Evolutionary conservation across 2,797 vertebrate genomes (phyloP), one percentile per base, ranked within the genome.

Genomic region (Pampus argenteus): DNA sequence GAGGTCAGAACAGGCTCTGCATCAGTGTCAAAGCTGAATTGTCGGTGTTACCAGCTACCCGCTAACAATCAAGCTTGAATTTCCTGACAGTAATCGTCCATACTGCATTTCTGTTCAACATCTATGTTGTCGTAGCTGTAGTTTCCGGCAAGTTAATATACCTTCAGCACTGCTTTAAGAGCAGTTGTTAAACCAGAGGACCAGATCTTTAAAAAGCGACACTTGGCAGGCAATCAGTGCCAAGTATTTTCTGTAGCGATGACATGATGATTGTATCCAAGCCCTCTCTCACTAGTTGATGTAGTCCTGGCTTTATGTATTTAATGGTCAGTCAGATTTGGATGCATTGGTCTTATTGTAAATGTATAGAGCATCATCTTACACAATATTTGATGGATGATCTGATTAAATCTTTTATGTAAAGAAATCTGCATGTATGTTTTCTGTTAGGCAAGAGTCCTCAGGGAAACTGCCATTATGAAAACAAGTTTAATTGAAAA

Each of bases 401-500:
- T 61, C 18, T n/a, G 5, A 55, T 69, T 13, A 59, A 36, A 60
- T 29, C 11, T 2, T 54, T 58, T 15, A 47, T 47, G 14, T 5
- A 7, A 40, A 62, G 61, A 57, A 38, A 47, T 25, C 17, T 38
- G 28, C 57, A 50, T 36, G 5, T 6, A 52, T 47, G 44, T 40
- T 59, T 48, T 52, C 26, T 56, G 15, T 70, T 65, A 18, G 9
- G 13, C 14, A 68, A 50, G 44, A 36, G 6, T 66, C 47, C 26
- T 25, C 1, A 17, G 62, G 48, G 51, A 72, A 20, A 9, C 25
- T 47, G 61, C 20, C 48, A 75, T 76, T 66, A 52, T 29, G 38
- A 48, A 22, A 70, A 31, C 25, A 3, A 17, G 6, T 76, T 74
- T 71, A 78, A 85, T 61, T 73, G 22, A 78, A 75, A 80, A 79